These are phyloP conservation scores for Stenichneumon culpator DNA, from an alignment of 2,888 invertebrate species.

Conservation along the genomic window DNA sequence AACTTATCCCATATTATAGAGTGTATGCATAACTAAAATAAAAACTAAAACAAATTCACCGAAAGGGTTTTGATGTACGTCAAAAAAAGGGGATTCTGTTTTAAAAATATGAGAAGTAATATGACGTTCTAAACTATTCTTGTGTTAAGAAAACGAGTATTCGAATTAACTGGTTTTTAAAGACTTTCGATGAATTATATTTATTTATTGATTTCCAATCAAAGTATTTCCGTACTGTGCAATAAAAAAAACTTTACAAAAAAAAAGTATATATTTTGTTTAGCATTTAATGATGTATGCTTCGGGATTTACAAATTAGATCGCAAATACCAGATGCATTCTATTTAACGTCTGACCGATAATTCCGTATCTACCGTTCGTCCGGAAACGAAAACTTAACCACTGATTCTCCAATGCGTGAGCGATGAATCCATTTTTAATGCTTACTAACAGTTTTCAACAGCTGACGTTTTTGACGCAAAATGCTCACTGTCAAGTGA, in stretches of 20 bases:
- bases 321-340: neutral
- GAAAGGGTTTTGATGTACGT: neutral
- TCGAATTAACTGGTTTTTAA: neutral
- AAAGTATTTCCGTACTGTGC: neutral
- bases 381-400: neutral
- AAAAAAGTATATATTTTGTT: neutral
- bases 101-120: neutral
- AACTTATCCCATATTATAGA: neutral
- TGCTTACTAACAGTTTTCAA: slow-evolving; percentile 4
- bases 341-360: slow-evolving; percentile 7
- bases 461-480: neutral
- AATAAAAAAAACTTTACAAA: neutral
- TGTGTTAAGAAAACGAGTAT: neutral
- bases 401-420: neutral
- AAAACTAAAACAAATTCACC: neutral
- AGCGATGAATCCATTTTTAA: slow-evolving; percentile 31
- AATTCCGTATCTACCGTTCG: slow-evolving; percentile 2
- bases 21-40: neutral
- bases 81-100: neutral
- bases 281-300: neutral
- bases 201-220: neutral
- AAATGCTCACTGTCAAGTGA: too few species aligned
- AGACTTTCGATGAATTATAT: neutral
- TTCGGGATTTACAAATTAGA: neutral
- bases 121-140: neutral